Percentiles rank a stretch among this genome's conserved stretches.
These are phyloP conservation scores for Coreius guichenoti DNA, from an alignment of 2,797 vertebrate species.

Conservation along the genomic window DNA sequence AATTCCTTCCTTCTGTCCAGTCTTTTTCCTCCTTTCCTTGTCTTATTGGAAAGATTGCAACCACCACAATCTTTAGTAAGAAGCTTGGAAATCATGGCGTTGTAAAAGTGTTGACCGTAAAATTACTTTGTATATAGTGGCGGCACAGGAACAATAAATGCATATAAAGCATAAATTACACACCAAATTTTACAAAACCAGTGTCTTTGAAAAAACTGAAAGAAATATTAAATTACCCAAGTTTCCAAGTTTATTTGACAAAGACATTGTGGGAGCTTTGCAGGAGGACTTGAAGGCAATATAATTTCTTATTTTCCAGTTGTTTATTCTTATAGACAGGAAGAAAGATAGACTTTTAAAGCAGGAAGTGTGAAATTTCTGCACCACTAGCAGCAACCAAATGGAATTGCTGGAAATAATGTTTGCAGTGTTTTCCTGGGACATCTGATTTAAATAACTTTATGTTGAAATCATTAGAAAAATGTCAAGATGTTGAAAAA, in stretches of 20 bases:
- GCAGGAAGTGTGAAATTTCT: background rate
- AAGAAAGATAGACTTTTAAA: background rate
- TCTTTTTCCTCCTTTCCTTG: background rate
- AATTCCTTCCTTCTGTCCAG: background rate
- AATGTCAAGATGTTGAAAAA: background rate
- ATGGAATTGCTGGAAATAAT: background rate
- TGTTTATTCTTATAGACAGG: background rate
- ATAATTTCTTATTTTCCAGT: background rate
- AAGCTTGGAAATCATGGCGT: background rate
- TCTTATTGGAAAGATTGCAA: background rate
- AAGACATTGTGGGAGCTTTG: background rate
- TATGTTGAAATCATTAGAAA: background rate
- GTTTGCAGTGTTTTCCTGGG: background rate
- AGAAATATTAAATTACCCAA: background rate
- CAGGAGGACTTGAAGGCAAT: background rate
- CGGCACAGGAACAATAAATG: background rate
- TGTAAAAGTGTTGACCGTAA: background rate
- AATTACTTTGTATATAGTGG: background rate
- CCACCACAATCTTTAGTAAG: background rate
- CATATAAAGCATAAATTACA: background rate
- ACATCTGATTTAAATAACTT: background rate
- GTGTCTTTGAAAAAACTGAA: background rate
- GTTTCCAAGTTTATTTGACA: background rate
- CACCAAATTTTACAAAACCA: background rate
- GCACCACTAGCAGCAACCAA: background rate